Conservation (phyloP, 2,888 invertebrate species). For the Caenorhabditis sp. region DNA sequence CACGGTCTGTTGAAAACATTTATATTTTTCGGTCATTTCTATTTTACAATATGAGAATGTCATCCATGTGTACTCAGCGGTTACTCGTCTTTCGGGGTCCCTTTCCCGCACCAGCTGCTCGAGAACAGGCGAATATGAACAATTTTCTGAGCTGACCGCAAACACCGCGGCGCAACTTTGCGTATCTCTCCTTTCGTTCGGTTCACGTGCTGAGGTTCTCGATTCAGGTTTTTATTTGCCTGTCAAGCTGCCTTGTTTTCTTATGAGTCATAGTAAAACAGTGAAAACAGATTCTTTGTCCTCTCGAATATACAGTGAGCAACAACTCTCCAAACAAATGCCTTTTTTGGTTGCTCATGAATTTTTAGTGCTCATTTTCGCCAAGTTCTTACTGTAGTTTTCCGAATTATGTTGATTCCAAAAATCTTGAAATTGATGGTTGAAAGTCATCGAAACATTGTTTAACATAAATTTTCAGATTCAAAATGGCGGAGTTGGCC, state of each 20-base stretch:
- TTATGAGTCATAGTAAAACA: conserved; percentile 35
- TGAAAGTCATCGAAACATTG: no score
- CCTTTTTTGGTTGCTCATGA: conserved; percentile 5
- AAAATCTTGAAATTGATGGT: neutral
- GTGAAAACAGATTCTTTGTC: conserved; percentile 44
- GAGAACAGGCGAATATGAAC: neutral
- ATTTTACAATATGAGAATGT: neutral
- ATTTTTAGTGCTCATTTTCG: neutral
- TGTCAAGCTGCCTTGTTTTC: conserved; percentile 21
- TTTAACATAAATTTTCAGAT: conserved; percentile 26
- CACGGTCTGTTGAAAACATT: neutral
- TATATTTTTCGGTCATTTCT: neutral
- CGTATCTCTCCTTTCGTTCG: conserved; percentile 30
- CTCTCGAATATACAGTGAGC: conserved; percentile 13
- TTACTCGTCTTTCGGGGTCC: neutral
- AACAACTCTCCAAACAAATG: neutral
- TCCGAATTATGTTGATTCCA: neutral
- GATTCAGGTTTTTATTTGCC: conserved; percentile 54
- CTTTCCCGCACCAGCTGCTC: conserved; percentile 14
- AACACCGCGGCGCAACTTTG: conserved; percentile 56
- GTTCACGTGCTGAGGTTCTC: conserved; percentile 43
- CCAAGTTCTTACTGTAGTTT: conserved; percentile 17
- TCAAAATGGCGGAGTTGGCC: conserved; percentile 63
- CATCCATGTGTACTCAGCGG: neutral
- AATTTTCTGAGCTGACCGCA: conserved; percentile 20